Base-by-base conservation (phyloP, 2,888 invertebrate species). In the Pseudeuparius sepicola region DNA sequence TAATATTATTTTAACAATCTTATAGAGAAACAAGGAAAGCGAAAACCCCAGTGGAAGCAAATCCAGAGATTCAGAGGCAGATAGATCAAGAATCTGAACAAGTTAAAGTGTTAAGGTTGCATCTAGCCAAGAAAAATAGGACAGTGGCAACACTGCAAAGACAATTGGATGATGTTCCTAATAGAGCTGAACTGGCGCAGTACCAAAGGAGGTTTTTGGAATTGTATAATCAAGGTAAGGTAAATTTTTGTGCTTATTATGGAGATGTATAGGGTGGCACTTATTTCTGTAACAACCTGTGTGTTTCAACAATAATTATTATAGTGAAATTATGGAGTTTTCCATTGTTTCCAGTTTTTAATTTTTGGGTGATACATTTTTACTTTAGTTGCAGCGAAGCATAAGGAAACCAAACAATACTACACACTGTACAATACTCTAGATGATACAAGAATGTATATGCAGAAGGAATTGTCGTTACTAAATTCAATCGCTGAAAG, bases 371-470 rank as follows among this genome's bases (percentile, higher is more conserved):
- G n/a, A 7, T n/a, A n/a, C 10, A 31, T 38, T 32, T 24, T 17
- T 14, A 38, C 61, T 73, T 40, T 64, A 92, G 92, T 97, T 55
- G 84, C 92, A 42, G 83, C 86, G 15, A 94, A 90, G 54, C 93
- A 96, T 60, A 83, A 86, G 57, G 94, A 97, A 70, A 96, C 96
- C 0, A 96, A 96, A 62, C 93, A 96, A 68, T 94, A 90, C 67
- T 97, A 87, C 60, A 90, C 89, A 24, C 71, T 96, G 41, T 93
- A 93, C 64, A 97, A 98, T 61, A 92, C 92, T 2, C 67, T 96
- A 34, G 84, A 90, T 58, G 94, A 96, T 64, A 87, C 88, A n/a
- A 85, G 88, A 61, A 68, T 84, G 24, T 96, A 94, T 60, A 75
- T 94, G 54, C 82, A 81, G 43, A 94, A 93, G 59, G 96, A 97